Evolutionary conservation across 1,140 invertebrate species (phyloP).

Genomic region (Heliconius melpomene): DNA sequence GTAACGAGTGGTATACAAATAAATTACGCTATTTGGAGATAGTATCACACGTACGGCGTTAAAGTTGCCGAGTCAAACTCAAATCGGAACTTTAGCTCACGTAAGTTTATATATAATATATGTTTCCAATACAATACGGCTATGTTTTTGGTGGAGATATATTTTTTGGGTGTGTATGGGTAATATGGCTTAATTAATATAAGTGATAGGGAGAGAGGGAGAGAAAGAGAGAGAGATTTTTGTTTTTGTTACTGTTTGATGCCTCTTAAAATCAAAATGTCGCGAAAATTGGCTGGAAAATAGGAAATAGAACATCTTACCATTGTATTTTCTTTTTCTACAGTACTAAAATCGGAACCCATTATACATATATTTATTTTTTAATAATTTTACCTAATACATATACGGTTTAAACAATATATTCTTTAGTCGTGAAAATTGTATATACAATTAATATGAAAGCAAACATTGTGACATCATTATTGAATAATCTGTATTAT

Average conservation of each 20-base stretch:
- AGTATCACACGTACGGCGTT: constrained; percentile 46
- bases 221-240: no score
- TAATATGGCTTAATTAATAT: no score
- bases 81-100: constrained; percentile 49
- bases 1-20: constrained; percentile 52
- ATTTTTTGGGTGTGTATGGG: no score
- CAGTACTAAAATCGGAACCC: no score
- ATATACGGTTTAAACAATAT: neutral
- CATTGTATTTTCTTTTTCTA: no score
- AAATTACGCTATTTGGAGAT: constrained; percentile 47
- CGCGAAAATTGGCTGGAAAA: no score
- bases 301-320: no score
- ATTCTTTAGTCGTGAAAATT: neutral
- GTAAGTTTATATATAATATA: constrained; percentile 43
- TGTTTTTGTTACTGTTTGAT: no score
- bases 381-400: no score
- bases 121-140: constrained; percentile 31
- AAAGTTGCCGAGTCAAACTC: constrained; percentile 49
- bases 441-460: neutral
- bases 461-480: neutral
- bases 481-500: constrained; percentile 1
- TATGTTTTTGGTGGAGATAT: neutral
- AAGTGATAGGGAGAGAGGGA: no score
- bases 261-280: no score
- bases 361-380: no score